Conservation (phyloP, 1,140 invertebrate genomes). For the Drosophila pruinosa region DNA sequence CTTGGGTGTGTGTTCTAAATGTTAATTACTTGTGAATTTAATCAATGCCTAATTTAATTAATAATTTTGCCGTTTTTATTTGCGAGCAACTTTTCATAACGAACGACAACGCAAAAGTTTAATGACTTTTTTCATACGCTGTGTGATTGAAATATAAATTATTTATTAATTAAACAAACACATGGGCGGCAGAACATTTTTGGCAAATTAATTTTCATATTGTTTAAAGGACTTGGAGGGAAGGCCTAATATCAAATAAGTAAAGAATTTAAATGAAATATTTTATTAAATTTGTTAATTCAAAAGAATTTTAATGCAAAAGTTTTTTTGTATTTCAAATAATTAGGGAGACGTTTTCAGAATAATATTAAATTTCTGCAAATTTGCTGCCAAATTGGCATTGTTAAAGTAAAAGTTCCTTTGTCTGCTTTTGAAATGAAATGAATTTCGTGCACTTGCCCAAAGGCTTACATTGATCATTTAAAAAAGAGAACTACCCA, state of each 20-base stretch:
- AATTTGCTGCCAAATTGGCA: not conserved
- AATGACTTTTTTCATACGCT: conserved; percentile 26
- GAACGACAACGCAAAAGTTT: conserved; percentile 23
- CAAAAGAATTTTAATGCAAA: not conserved
- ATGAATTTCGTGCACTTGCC: not conserved
- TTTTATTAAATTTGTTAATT: not conserved
- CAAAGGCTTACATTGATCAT: conserved; percentile 29
- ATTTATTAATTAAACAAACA: not conserved
- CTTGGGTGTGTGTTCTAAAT: conserved; percentile 9
- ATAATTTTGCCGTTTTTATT: conserved; percentile 44
- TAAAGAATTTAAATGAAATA: no score
- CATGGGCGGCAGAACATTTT: not conserved
- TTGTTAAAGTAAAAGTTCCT: not conserved
- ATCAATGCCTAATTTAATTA: conserved; percentile 69
- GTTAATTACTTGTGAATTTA: conserved; percentile 69
- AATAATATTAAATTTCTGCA: not conserved
- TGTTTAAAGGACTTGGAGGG: no score
- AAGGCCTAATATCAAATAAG: no score
- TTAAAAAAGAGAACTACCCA: conserved; percentile 38
- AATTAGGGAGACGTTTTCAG: no score
- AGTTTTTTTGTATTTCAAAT: not conserved
- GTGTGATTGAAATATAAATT: conserved; percentile 3
- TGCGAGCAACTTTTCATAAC: conserved; percentile 14
- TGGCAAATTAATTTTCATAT: not conserved
- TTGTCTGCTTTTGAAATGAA: not conserved